phyloP scores from a whole-genome alignment of 1,140 invertebrate genomes.

The Diorhabda carinulata region DNA sequence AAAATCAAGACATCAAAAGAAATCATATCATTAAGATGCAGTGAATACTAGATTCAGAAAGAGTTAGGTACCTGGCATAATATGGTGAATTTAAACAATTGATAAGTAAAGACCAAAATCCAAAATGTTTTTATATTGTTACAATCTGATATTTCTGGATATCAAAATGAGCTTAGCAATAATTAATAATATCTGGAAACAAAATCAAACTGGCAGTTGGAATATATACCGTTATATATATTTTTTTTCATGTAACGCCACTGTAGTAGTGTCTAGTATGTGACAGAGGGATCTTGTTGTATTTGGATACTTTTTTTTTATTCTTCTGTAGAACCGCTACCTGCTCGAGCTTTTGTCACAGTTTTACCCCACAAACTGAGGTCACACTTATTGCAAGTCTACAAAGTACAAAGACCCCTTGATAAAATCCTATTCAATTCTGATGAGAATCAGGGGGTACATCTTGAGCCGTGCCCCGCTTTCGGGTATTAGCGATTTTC shows the following conservation, averaged over 20 bases:
- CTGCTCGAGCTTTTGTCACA: constrained; percentile 1
- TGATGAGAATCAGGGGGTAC: constrained; percentile 1
- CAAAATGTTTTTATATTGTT: no score
- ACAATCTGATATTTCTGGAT: no score
- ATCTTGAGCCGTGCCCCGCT: background rate
- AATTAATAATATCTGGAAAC: no score
- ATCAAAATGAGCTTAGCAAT: no score
- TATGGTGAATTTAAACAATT: no score
- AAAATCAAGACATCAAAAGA: no score
- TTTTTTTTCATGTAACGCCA: background rate
- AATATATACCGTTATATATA: no score
- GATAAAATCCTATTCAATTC: background rate
- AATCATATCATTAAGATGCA: no score
- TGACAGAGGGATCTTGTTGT: background rate
- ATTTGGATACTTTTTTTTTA: constrained; percentile 3
- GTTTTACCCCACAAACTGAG: background rate
- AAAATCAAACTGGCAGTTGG: no score
- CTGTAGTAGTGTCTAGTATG: background rate
- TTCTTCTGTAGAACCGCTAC: background rate
- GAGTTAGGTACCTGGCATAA: no score
- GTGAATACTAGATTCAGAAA: no score
- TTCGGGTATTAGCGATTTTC: background rate
- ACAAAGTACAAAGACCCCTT: background rate
- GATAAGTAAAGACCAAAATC: no score
- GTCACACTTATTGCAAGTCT: background rate